A percentile compares a stretch with the other conserved stretches of the same genome.
These are phyloP conservation scores for Steinernema carpocapsae DNA, from an alignment of 2,888 invertebrate species.

Conservation along the genomic window DNA sequence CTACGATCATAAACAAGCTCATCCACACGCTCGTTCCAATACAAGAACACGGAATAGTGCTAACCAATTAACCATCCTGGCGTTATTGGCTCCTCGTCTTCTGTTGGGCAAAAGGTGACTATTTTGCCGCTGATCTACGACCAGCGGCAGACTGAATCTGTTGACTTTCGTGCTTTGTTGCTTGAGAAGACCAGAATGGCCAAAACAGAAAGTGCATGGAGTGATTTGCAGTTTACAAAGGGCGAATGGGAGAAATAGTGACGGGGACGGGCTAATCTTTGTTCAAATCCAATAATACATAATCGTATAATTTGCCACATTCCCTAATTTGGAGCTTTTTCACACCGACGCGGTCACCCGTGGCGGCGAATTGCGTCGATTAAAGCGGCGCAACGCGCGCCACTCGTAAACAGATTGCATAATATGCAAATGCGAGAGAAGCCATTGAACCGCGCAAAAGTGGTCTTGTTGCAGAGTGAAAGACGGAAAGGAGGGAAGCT, in stretches of 20 bases:
- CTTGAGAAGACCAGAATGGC: no score
- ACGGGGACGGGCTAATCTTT: no score
- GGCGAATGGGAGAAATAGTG: no score
- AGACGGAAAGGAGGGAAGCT: no score
- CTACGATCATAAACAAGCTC: neutral
- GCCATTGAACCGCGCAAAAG: neutral
- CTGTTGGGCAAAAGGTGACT: no score
- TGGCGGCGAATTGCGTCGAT: slow-evolving; percentile 24
- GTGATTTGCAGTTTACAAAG: neutral
- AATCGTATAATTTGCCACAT: no score
- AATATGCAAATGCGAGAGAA: slow-evolving; percentile 22
- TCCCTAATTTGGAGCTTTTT: neutral
- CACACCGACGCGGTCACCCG: slow-evolving; percentile 25
- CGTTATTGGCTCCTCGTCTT: no score
- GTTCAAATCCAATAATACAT: no score
- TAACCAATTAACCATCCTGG: no score
- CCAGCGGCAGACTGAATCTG: neutral
- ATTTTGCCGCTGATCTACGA: no score
- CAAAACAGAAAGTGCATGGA: slow-evolving; percentile 20
- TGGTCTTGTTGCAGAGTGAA: no score
- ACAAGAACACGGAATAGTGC: no score
- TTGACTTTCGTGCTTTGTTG: neutral
- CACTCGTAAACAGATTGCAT: slow-evolving; percentile 31
- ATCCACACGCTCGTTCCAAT: neutral
- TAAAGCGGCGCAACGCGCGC: slow-evolving; percentile 5